Base-by-base conservation (phyloP, 2,888 invertebrate species). In the Pollenia amentaria region DNA sequence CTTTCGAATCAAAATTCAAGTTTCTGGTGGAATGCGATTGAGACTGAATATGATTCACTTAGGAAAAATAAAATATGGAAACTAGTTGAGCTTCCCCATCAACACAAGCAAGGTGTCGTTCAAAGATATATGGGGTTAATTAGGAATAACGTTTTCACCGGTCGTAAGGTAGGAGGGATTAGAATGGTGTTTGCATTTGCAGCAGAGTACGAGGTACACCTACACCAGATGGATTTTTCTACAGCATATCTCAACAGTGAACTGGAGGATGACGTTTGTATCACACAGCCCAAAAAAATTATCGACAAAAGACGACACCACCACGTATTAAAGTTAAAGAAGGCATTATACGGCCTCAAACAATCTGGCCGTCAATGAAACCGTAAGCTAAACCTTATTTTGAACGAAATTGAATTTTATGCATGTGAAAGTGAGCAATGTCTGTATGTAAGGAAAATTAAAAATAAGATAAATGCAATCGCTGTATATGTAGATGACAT, bases 341-440 rank as follows among this genome's bases (percentile, higher is more conserved):
- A 88, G 44, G 82, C 89, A 4, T 79, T 89, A 10, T 89, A 88
- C 53, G 89, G 89, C 1, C 67, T 89, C 0, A 89, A 89, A 64
- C 89, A 89, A 48, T 87, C 88, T 8, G 88, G 84, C 38, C 77
- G 87, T 6, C 29, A 80, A 18, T 89, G 88, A 88, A 89, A 89
- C 14, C 38, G 21, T 11, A 78, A 69, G 44, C 18, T 79, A 4
- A 40, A 80, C 40, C 14, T 53, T 12, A 55, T 72, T 44, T 38
- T 65, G 18, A 70, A 62, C 14, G 40, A 73, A 67, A 81, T 81
- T 38, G 78, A 76, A n/a, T 76, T 82, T 62, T n/a, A 11, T 42
- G 29, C 81, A 9, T 84, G 87, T 40, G 60, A 84, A 9, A 79
- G 75, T n/a, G 88, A 88, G 4, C 81, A 73, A 40, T 88, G 62